Evolutionary conservation across 92 coral and sea anemone species (phyloP), one percentile per base, ranked within the genome.

Genomic region (Zoanthus sociatus): DNA sequence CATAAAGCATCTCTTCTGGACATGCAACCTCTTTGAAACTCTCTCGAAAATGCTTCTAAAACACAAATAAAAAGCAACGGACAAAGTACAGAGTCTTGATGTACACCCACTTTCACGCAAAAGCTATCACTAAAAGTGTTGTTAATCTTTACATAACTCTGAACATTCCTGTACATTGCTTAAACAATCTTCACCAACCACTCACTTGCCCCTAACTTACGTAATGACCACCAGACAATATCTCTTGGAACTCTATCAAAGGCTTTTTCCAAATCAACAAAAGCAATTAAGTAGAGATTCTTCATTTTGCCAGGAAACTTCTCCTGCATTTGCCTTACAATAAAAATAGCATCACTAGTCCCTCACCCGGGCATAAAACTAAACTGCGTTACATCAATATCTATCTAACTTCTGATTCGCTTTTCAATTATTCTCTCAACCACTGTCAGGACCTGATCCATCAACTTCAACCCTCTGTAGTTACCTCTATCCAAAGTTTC

Each of bases 211-310:
- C 26, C 26, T 26, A 26, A 26, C 26, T 26, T 26, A 26, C 0
- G 26, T 0, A 26, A 26, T 26, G 26, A 0, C 26, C 26, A 26
- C 26, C 26, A 26, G 26, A 26, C 26, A 26, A 26, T 26, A 26
- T 26, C 26, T 33, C 42, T 18, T 53, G 58, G 58, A 9, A 87
- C 78, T 7, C 66, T 42, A 47, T 84, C 88, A 48, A n/a, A 84
- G 14, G 83, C 88, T 30, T 84, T 84, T 73, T 84, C 87, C 3
- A 87, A 46, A 79, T 87, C 90, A 9, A 87, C 86, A 79, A 87
- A 78, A 16, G 77, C 78, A 17, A n/a, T n/a, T n/a, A 58, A 30
- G 44, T 46, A 88, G 53, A 88, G 31, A 17, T 67, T 26, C 58
- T 81, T 71, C 71, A 46, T 61, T 44, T 48, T 88, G 60, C 42